Conservation (phyloP, 2,888 invertebrate species). For the Plagodis pulveraria region DNA sequence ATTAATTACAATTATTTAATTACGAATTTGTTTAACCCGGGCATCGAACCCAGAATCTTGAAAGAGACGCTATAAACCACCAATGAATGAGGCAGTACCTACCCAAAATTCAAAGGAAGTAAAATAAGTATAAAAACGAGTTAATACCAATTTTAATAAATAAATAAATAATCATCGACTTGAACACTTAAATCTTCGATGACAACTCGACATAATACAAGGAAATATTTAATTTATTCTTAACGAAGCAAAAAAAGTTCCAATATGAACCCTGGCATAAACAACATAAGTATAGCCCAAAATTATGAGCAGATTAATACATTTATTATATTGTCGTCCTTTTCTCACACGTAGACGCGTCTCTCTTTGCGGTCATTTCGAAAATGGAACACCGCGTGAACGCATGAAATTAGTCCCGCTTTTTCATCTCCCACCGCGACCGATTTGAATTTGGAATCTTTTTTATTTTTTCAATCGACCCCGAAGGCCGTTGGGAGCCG, state of each 20-base stretch:
- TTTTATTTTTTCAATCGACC: conserved; percentile 53
- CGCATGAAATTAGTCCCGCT: conserved; percentile 80
- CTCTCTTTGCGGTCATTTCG: conserved; percentile 64
- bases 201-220: conserved; percentile 24
- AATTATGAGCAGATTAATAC: conserved; percentile 81
- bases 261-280: conserved; percentile 48
- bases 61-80: no score
- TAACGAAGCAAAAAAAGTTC: conserved; percentile 15
- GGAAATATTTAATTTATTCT: conserved; percentile 22
- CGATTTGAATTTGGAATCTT: conserved; percentile 67
- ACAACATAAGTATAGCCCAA: conserved; percentile 68
- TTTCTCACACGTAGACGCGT: conserved; percentile 40
- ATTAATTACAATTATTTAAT: no score
- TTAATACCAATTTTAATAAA: neutral
- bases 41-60: no score
- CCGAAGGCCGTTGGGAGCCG: conserved; percentile 64
- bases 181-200: conserved; percentile 25
- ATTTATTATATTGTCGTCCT: conserved; percentile 65
- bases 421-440: conserved; percentile 76
- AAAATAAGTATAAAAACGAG: no score
- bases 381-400: conserved; percentile 75
- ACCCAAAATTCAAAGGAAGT: neutral
- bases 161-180: conserved; percentile 14
- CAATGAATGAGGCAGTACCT: no score
- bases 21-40: no score